Base-by-base conservation (phyloP, 2,888 invertebrate species). In the Pyrrhia umbra region DNA sequence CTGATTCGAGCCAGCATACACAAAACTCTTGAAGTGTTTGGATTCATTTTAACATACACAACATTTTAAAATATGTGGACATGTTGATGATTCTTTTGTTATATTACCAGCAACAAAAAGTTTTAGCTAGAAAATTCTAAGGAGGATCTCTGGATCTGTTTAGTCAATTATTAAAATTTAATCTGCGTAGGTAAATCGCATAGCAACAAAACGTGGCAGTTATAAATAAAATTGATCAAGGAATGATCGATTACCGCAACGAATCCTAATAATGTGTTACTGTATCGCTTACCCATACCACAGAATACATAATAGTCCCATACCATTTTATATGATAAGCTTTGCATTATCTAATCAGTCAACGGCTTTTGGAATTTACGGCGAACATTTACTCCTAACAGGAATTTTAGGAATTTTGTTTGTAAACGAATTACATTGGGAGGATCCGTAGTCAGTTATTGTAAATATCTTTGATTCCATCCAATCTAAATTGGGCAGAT, bases 401-500 rank as follows among this genome's bases (percentile, higher is more conserved):
- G 2, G 13, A 30, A 16, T 55, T 30, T 16, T 16, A 27, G 23
- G 27, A 15, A 13, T 42, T 54, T 13, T 2, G 8, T 46, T 16
- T 54, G 3, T 6, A n/a, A n/a, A n/a, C n/a, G n/a, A n/a, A n/a
- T n/a, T n/a, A n/a, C n/a, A n/a, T n/a, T n/a, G n/a, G n/a, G n/a
- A n/a, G n/a, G n/a, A n/a, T n/a, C n/a, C n/a, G n/a, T n/a, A n/a
- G n/a, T n/a, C n/a, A n/a, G n/a, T n/a, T n/a, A 30, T 30, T 30
- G 13, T 30, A 30, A 30, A 30, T 30, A 27, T 27, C 40, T 57
- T 49, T 42, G 39, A 69, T 62, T 52, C 40, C 43, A 23, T 25
- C 23, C 27, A 21, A 9, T 42, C 55, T 62, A 68, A 76, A 72
- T 57, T 72, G 68, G 45, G 39, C 59, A 60, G 54, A 58, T 61